Conservation (phyloP, 2,113 vertebrate species). For the Cepphus grylle region DNA sequence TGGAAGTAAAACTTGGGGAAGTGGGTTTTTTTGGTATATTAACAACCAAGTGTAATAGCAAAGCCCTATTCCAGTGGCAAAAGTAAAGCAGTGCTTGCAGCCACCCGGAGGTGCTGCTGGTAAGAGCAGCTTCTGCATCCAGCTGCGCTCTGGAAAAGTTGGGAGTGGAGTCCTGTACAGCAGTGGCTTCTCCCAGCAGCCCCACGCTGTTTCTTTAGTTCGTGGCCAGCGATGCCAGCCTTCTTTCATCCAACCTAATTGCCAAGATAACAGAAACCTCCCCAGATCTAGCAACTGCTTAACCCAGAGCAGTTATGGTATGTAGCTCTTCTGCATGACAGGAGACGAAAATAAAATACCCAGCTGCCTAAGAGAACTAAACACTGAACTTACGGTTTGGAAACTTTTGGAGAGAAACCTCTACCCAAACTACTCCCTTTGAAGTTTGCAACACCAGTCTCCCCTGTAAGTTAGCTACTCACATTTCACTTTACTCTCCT, state of each 20-base stretch:
- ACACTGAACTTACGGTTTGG: accelerated
- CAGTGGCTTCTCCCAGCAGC: accelerated
- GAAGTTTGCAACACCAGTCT: neutral
- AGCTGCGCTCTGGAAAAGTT: accelerated
- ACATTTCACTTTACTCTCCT: neutral
- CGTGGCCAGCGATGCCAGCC: accelerated
- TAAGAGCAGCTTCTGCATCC: too few relatives aligned
- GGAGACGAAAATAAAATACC: neutral
- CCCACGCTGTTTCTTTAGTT: accelerated
- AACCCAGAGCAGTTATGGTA: accelerated
- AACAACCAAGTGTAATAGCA: neutral
- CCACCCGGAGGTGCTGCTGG: accelerated
- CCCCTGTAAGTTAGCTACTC: neutral
- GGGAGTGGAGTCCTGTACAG: accelerated
- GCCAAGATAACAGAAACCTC: too few relatives aligned
- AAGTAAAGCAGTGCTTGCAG: neutral
- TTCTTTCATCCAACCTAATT: neutral
- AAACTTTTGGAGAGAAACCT: neutral
- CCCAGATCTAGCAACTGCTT: neutral
- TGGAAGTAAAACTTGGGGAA: neutral
- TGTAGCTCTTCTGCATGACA: neutral
- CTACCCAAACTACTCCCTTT: neutral
- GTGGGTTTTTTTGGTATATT: accelerated
- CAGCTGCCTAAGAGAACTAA: neutral
- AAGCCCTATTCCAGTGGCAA: accelerated